Conservation (phyloP, 2,113 vertebrate species). For the Myrmophylax atrothorax region DNA sequence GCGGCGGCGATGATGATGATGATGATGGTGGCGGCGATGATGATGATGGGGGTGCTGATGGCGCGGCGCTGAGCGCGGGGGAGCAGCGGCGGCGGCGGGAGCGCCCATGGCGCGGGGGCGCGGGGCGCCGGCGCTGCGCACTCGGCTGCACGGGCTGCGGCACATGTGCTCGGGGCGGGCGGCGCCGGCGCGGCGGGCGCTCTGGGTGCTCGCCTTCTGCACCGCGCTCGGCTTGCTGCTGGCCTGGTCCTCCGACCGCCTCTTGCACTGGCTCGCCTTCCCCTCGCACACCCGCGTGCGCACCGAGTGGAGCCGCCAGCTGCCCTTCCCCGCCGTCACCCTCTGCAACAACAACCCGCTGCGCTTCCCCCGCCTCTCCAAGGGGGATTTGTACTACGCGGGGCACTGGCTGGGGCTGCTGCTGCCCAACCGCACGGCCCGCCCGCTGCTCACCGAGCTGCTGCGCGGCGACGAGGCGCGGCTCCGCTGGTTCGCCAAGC, state of each 20-base stretch:
- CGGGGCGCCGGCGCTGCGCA: conserved; percentile 77
- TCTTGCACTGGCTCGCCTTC: conserved; percentile 94
- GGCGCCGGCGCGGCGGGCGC: conserved; percentile 81
- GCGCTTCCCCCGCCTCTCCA: conserved; percentile 93
- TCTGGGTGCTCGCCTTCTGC: conserved; percentile 92
- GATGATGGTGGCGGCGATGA: no score
- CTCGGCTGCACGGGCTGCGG: conserved; percentile 88
- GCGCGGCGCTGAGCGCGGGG: no score
- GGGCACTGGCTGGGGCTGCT: conserved; percentile 95
- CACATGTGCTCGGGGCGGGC: conserved; percentile 82
- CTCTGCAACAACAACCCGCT: conserved; percentile 98
- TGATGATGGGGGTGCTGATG: no score
- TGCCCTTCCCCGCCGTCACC: conserved; percentile 92
- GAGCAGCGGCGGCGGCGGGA: background rate
- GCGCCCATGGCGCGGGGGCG: conserved; percentile 44
- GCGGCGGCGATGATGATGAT: no score
- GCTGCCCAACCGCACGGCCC: conserved; percentile 89
- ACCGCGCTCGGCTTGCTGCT: conserved; percentile 90
- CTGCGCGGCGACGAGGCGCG: conserved; percentile 85
- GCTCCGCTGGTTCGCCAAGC: conserved; percentile 92
- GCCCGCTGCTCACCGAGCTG: conserved; percentile 89
- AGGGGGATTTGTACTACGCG: conserved; percentile 94
- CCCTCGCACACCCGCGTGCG: conserved; percentile 93
- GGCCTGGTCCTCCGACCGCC: conserved; percentile 93
- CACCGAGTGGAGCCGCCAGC: conserved; percentile 92